These are phyloP conservation scores for Tinea semifulvella DNA, from an alignment of 2,888 invertebrate genomes.

Conservation along the genomic window DNA sequence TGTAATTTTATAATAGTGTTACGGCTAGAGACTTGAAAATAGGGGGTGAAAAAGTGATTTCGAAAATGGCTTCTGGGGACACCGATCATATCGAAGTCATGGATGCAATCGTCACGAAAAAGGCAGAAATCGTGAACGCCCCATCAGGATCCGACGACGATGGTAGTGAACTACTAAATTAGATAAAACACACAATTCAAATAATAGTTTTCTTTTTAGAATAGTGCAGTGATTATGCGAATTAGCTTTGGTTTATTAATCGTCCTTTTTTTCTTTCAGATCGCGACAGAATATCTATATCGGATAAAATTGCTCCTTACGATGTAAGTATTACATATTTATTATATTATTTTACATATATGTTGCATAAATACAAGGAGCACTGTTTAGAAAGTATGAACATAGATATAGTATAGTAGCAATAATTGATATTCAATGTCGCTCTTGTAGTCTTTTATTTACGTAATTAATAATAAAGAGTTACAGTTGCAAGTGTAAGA, in stretches of 20 bases:
- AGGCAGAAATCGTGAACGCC: slow-evolving; percentile 66
- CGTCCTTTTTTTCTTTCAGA: slow-evolving; percentile 46
- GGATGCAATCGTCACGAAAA: slow-evolving; percentile 72
- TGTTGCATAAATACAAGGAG: not conserved
- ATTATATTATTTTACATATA: too few species aligned
- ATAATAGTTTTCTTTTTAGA: not conserved
- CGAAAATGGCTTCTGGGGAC: slow-evolving; percentile 85
- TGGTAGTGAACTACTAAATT: slow-evolving; percentile 48
- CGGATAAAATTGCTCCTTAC: slow-evolving; percentile 69
- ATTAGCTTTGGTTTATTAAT: not conserved
- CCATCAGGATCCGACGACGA: slow-evolving; percentile 69
- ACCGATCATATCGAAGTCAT: slow-evolving; percentile 81
- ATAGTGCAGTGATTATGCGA: not conserved
- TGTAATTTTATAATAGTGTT: slow-evolving; percentile 45
- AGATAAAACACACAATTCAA: slow-evolving; percentile 26
- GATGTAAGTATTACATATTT: slow-evolving; percentile 71
- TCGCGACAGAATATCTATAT: slow-evolving; percentile 67
- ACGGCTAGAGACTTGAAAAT: slow-evolving; percentile 45
- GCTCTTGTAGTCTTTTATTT: too few species aligned
- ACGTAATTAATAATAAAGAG: too few species aligned
- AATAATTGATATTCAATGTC: too few species aligned
- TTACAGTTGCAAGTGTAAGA: too few species aligned
- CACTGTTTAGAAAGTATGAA: not conserved
- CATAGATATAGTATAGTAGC: too few species aligned
- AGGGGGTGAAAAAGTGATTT: slow-evolving; percentile 54